A percentile compares a stretch with the other conserved stretches of the same genome.
Conservation (phyloP, 23 tunicate genomes). For the Pegea sp. region DNA sequence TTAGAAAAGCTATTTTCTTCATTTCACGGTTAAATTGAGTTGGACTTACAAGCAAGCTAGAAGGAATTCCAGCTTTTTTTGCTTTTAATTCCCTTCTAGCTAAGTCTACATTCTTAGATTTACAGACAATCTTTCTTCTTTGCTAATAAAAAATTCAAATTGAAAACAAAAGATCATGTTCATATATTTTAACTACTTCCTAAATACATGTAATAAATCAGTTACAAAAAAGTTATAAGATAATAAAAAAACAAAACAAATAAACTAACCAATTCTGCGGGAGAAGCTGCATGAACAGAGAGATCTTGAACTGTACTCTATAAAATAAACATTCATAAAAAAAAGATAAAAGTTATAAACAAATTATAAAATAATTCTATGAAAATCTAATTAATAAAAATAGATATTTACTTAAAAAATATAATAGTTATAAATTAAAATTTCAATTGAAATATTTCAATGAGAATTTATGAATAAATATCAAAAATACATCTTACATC, state of each 20-base stretch:
- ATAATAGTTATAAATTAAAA: too few relatives aligned
- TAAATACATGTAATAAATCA: too few relatives aligned
- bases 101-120: constrained; percentile 80
- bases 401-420: background rate
- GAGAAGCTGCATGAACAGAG: constrained; percentile 66
- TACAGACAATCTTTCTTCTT: constrained; percentile 27
- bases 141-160: constrained; percentile 12
- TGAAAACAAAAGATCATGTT: too few relatives aligned
- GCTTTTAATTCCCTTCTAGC: constrained; percentile 56
- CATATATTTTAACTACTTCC: too few relatives aligned
- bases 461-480: too few relatives aligned
- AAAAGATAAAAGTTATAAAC: background rate
- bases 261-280: constrained; percentile 61
- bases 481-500: constrained; percentile 30
- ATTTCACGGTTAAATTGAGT: constrained; percentile 74
- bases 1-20: constrained; percentile 61
- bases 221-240: too few relatives aligned
- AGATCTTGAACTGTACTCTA: constrained; percentile 58
- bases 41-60: constrained; percentile 52
- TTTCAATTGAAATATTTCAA: too few relatives aligned
- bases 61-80: constrained; percentile 32
- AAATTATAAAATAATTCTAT: background rate
- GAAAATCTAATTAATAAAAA: background rate
- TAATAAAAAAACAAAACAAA: too few relatives aligned
- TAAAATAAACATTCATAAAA: background rate